phyloP scores from a whole-genome alignment of 1,140 invertebrate species.

The Melanaphis sacchari region DNA sequence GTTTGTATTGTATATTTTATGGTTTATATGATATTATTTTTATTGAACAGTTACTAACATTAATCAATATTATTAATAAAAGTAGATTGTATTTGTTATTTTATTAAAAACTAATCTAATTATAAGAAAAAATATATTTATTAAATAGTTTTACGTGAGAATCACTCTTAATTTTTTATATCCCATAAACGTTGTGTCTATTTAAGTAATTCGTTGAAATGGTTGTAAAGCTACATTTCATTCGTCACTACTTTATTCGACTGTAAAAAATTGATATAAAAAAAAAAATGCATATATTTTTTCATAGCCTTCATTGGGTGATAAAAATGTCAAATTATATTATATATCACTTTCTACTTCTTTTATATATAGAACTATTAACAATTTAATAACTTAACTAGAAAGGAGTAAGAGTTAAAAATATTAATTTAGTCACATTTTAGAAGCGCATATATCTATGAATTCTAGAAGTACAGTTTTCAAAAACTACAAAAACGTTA shows the following conservation, averaged over 20 bases:
- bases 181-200: not conserved
- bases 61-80: no score
- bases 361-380: not conserved
- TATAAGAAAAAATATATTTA: not conserved
- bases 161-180: not conserved
- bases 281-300: constrained; percentile 30
- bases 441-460: not conserved
- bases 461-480: not conserved
- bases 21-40: no score
- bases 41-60: no score
- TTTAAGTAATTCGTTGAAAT: not conserved
- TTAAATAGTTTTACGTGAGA: not conserved
- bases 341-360: constrained; percentile 18
- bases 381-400: constrained; percentile 23
- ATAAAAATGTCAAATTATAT: constrained; percentile 38
- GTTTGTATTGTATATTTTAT: not conserved
- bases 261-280: not conserved
- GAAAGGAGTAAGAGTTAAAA: constrained; percentile 1
- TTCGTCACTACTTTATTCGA: constrained; percentile 3
- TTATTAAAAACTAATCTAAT: not conserved
- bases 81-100: no score
- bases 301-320: not conserved
- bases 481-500: not conserved
- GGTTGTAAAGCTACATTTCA: constrained; percentile 18
- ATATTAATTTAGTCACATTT: not conserved